Base-by-base conservation (phyloP, 2,888 invertebrate species). In the Stramonita haemastoma region DNA sequence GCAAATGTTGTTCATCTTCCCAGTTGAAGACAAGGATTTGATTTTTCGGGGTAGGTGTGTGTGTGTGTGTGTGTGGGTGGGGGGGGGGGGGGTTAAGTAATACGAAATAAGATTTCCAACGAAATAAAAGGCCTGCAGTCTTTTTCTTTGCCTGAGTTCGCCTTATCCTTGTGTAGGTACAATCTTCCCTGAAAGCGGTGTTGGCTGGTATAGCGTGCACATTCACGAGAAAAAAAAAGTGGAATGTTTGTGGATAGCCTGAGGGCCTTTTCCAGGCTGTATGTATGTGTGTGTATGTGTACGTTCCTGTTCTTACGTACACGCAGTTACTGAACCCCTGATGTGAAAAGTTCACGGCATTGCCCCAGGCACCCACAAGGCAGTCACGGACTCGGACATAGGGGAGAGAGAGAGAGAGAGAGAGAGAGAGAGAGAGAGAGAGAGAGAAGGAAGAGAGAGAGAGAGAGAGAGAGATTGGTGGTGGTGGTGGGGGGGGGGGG, bases 301-400 rank as follows among this genome's bases (percentile, higher is more conserved):
- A n/a, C 73, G 29, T 60, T 60, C n/a, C 22, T 73, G 22, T 46
- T 83, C 46, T 17, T 83, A 19, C 83, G 26, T 46, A 83, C 83
- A 73, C 73, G 73, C 83, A 36, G 83, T 26, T 19, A 46, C 46
- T 46, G 83, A 83, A 85, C 17, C 85, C 29, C 8, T 32, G 29
- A 84, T 84, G 60, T 85, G 60, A 32, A 85, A 85, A 85, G 85
- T 85, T 85, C 85, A 85, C 26, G 85, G 85, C 60, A 60, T 60
- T n/a, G 46, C 85, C 85, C 57, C 29, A 17, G 85, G 85, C 60
- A 46, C 8, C 46, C 46, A 46, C 46, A 46, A 46, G 46, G 46
- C 46, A 85, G 36, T 81, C 81, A 36, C 36, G 81, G 81, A n/a
- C 19, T 32, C n/a, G 34, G 34, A 36, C 34, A 81, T 6, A 36